Conservation (phyloP, 2,113 vertebrate genomes). For the Mesocricetus auratus region DNA sequence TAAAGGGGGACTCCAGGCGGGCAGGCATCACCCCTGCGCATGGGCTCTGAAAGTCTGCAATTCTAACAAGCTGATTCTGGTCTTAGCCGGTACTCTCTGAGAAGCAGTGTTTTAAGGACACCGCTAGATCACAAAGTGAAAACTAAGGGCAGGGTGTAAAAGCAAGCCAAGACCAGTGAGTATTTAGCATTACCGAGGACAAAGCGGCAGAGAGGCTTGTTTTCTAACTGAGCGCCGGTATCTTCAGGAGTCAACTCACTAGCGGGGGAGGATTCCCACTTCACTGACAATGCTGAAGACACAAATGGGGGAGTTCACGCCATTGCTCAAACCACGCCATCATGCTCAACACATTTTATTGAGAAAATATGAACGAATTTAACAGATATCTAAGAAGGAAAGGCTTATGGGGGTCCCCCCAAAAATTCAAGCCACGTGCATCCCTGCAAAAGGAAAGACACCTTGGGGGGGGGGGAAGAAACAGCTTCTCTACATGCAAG, state of each 20-base stretch:
- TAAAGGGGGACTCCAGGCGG: too few relatives aligned
- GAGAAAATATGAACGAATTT: neutral
- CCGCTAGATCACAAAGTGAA: neutral
- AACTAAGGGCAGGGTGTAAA: neutral
- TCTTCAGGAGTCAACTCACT: neutral
- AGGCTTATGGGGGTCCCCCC: neutral
- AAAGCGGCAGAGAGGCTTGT: neutral
- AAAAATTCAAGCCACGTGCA: neutral
- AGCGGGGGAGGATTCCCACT: neutral
- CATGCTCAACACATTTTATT: neutral
- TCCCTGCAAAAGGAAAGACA: conserved; percentile 7
- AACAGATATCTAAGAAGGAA: neutral
- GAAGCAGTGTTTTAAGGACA: neutral
- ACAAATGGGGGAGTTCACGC: neutral
- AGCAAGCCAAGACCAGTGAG: neutral
- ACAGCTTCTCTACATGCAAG: neutral
- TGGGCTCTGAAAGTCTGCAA: neutral
- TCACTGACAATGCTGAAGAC: neutral
- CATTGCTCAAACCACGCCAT: conserved; percentile 2
- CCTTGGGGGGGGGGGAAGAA: neutral
- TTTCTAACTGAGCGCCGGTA: neutral
- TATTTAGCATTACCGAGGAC: neutral
- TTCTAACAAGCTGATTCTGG: neutral
- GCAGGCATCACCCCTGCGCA: neutral
- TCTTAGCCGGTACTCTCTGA: neutral